Base-by-base conservation (phyloP, 2,797 vertebrate species). In the Aulostomus chinensis region DNA sequence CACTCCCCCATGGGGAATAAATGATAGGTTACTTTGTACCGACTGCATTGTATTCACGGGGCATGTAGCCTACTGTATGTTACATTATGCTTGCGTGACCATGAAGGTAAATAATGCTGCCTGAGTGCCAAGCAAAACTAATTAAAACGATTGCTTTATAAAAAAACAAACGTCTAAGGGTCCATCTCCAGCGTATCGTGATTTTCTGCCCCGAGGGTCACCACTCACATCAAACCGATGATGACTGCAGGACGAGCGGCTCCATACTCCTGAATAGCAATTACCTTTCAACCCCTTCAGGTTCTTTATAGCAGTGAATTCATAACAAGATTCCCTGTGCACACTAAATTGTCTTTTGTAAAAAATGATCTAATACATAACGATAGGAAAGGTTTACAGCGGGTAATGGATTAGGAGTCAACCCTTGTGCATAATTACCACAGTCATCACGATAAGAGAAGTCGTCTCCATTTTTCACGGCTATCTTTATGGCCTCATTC, bases 221-320 rank as follows among this genome's bases (percentile, higher is more conserved):
- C 30, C 16, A 36, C 73, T 77, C 76, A 79, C 75, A 73, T 78
- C 78, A 84, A 73, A 76, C 59, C 47, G 38, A 46, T 47, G 46
- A 73, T 78, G 62, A 61, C 71, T 60, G 56, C 58, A 50, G 52
- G 54, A 53, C 1, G 26, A 72, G 53, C 45, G 22, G 56, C 55
- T 52, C 43, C 34, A 24, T 72, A 62, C 73, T 29, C 47, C 68
- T 62, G 72, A 64, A 81, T 64, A 76, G 70, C 70, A 76, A 75
- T 74, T 67, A 58, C 62, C 66, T 67, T 59, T 72, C 60, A 58
- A 57, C 37, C 78, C 34, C 49, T 49, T 38, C 56, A 33, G 25
- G 17, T 76, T 76, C 57, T 86, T 87, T 86, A 89, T 69, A 43
- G 70, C 60, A n/a, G n/a, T n/a, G n/a, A n/a, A 10, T 70, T 76